Conservation (phyloP, 2,113 vertebrate genomes). For the Prionailurus bengalensis region DNA sequence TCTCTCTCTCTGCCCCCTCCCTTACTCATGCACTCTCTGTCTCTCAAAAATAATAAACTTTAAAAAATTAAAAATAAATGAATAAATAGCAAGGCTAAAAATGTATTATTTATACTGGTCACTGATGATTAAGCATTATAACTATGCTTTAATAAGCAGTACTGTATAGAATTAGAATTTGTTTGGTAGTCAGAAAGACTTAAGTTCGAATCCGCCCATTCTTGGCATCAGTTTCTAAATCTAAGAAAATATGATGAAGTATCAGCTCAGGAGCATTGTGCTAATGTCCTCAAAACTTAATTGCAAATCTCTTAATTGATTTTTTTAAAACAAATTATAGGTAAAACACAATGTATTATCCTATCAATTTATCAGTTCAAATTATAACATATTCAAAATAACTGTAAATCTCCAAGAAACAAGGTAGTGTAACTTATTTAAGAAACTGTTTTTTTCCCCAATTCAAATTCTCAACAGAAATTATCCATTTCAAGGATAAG, state of each 20-base stretch:
- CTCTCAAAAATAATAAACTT: too few relatives aligned
- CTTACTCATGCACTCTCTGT: too few relatives aligned
- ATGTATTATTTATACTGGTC: background rate
- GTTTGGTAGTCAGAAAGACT: background rate
- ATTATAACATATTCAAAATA: constrained; percentile 46
- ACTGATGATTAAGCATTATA: background rate
- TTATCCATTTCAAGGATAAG: background rate
- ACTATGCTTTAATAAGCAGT: constrained; percentile 27
- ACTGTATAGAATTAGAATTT: background rate
- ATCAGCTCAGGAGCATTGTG: background rate
- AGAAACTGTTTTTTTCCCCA: background rate
- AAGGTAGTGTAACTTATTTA: constrained; percentile 39
- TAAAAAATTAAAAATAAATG: too few relatives aligned
- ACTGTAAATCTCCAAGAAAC: background rate
- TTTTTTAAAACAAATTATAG: constrained; percentile 16
- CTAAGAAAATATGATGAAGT: constrained; percentile 55
- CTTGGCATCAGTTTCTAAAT: background rate
- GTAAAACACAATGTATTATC: background rate
- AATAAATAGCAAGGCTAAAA: background rate
- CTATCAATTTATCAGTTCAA: background rate
- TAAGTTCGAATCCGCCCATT: background rate
- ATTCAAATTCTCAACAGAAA: background rate
- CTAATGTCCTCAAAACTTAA: constrained; percentile 9
- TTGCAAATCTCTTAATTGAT: constrained; percentile 3
- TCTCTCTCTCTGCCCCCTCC: too few relatives aligned